Conservation (phyloP, 2,888 invertebrate genomes). For the Apodemia mormo region DNA sequence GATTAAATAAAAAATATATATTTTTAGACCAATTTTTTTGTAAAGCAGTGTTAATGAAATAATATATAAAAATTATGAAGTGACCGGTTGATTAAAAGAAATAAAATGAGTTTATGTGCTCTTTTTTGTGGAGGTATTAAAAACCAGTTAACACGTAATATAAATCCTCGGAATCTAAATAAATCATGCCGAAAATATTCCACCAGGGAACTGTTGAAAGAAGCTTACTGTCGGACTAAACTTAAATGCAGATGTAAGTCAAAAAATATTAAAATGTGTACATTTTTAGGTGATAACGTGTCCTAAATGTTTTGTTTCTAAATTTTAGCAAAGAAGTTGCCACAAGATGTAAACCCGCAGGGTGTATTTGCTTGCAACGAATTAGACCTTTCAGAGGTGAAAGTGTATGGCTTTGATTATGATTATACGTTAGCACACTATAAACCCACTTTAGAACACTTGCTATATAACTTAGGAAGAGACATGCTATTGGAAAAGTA, state of each 20-base stretch:
- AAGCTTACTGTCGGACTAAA: conserved; percentile 85
- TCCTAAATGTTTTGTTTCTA: conserved; percentile 16
- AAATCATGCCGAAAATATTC: conserved; percentile 51
- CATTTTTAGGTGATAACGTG: conserved; percentile 24
- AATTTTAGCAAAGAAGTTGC: conserved; percentile 90
- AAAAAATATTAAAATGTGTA: conserved; percentile 28
- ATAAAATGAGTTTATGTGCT: conserved; percentile 34
- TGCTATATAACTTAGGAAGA: conserved; percentile 94
- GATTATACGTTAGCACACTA: conserved; percentile 98
- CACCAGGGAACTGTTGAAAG: conserved; percentile 72
- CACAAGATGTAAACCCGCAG: conserved; percentile 91
- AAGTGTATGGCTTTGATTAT: conserved; percentile 98
- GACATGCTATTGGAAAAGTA: conserved; percentile 92
- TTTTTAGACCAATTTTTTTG: neutral
- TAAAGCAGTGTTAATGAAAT: neutral
- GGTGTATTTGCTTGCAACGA: conserved; percentile 99
- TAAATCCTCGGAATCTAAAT: conserved; percentile 42
- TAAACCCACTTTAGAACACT: conserved; percentile 92
- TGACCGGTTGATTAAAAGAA: neutral
- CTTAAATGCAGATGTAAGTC: conserved; percentile 88
- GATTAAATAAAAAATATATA: neutral
- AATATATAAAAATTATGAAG: neutral
- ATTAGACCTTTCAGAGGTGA: conserved; percentile 93
- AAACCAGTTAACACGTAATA: conserved; percentile 47
- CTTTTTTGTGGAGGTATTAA: conserved; percentile 44